phyloP scores from a whole-genome alignment of 2,113 vertebrate species.

The Paradoxurus hermaphroditus region DNA sequence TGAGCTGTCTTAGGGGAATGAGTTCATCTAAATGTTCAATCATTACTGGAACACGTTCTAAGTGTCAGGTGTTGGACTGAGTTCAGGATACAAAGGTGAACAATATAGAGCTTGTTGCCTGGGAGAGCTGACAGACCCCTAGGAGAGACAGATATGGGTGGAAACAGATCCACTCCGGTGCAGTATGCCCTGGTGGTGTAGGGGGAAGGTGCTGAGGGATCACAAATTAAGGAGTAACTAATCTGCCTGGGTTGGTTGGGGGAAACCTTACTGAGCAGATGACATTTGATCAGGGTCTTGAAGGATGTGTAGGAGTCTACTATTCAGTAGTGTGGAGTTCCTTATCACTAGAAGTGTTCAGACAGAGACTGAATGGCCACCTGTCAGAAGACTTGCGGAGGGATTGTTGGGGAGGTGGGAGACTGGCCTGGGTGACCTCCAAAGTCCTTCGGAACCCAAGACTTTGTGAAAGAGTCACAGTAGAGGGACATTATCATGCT shows the following conservation, averaged over 20 bases:
- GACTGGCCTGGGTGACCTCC: slow-evolving; percentile 30
- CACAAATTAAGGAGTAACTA: not conserved
- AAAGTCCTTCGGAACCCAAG: not conserved
- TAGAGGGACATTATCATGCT: not conserved
- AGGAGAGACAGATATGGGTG: not conserved
- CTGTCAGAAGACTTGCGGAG: not conserved
- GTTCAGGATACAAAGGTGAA: not conserved
- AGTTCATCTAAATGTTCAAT: not conserved
- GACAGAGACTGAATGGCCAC: slow-evolving; percentile 10
- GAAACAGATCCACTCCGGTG: not conserved
- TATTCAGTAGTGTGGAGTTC: not conserved
- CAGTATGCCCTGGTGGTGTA: not conserved
- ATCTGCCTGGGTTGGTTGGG: not conserved
- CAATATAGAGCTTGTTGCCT: not conserved
- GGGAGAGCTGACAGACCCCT: not conserved
- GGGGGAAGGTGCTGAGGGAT: not conserved
- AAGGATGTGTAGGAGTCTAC: slow-evolving; percentile 37
- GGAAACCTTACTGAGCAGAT: not conserved
- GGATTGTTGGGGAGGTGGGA: not conserved
- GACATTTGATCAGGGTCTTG: slow-evolving; percentile 37
- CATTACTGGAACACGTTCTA: not conserved
- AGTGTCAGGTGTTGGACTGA: not conserved
- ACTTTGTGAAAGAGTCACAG: not conserved
- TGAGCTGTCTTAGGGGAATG: not conserved
- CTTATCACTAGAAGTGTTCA: not conserved